Conservation (phyloP, 2,888 invertebrate species). For the Tetanocera ferruginea region DNA sequence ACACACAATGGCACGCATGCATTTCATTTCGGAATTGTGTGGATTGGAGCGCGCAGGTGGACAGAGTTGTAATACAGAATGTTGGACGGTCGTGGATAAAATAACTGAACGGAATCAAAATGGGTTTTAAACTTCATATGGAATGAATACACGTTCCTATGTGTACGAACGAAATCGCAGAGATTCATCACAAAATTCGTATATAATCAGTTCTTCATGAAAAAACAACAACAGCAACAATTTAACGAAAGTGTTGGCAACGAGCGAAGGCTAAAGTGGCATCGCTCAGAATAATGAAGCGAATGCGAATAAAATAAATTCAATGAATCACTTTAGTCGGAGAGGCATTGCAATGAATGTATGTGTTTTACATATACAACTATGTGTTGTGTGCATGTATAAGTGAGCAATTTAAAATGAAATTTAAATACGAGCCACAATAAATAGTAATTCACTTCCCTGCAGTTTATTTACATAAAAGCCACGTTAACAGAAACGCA, state of each 20-base stretch:
- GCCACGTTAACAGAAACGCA: slow-evolving; percentile 39
- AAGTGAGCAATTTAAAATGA: slow-evolving; percentile 30
- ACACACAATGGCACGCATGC: slow-evolving; percentile 10
- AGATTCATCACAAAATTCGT: slow-evolving; percentile 43
- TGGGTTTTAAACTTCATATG: background rate
- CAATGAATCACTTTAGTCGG: slow-evolving; percentile 9
- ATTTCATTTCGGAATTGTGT: slow-evolving; percentile 38
- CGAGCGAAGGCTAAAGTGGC: background rate
- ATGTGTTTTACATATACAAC: too few relatives aligned
- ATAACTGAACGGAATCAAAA: background rate
- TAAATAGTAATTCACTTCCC: slow-evolving; percentile 34
- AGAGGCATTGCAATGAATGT: background rate
- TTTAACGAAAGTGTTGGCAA: background rate
- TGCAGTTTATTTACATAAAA: slow-evolving; percentile 47
- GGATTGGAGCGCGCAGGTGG: slow-evolving; percentile 45
- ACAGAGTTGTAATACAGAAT: slow-evolving; percentile 24
- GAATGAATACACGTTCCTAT: background rate
- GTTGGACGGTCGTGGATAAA: background rate
- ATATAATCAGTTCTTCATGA: slow-evolving; percentile 31
- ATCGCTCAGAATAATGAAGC: background rate
- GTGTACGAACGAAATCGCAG: slow-evolving; percentile 28
- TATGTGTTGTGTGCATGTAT: background rate
- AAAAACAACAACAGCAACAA: background rate
- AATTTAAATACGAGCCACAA: slow-evolving; percentile 47
- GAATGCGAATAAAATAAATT: slow-evolving; percentile 7